Percentiles rank a stretch among this genome's conserved stretches.
Conservation (phyloP, 1,140 invertebrate species). For the Belonocnema kinseyi region DNA sequence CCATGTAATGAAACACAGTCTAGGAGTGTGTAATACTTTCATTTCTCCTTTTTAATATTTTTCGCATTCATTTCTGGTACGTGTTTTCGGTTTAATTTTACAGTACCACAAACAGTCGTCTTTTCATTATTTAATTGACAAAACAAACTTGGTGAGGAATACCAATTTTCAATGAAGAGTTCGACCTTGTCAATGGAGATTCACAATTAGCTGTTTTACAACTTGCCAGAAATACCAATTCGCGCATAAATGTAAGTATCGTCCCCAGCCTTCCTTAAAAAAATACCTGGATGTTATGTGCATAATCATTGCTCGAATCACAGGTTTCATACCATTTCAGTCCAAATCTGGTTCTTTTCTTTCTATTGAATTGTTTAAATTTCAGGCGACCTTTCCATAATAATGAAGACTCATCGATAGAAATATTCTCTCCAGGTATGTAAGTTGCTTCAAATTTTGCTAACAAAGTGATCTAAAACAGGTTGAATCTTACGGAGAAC, state of each 20-base stretch:
- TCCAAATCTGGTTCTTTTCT: conserved; percentile 57
- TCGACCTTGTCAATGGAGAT: conserved; percentile 40
- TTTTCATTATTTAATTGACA: conserved; percentile 38
- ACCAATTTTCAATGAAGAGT: conserved; percentile 46
- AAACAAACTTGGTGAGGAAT: conserved; percentile 39
- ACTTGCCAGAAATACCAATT: conserved; percentile 38
- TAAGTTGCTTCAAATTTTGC: conserved; percentile 46
- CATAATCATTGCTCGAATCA: conserved; percentile 54
- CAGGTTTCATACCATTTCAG: conserved; percentile 55
- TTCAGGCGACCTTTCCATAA: conserved; percentile 57
- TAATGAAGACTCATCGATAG: conserved; percentile 56
- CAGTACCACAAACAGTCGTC: conserved; percentile 40
- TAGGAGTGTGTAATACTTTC: no score
- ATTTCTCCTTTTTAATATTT: conserved; percentile 39
- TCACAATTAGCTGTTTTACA: conserved; percentile 34
- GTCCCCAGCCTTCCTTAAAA: conserved; percentile 48
- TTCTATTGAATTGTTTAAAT: conserved; percentile 59
- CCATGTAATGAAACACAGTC: no score
- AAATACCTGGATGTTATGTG: conserved; percentile 55
- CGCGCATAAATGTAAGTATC: conserved; percentile 25
- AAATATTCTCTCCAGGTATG: conserved; percentile 43
- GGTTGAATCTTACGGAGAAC: conserved; percentile 39
- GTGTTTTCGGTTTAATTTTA: no score
- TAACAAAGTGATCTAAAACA: no score
- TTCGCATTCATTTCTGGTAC: conserved; percentile 34